Evolutionary conservation across 2,113 vertebrate species (phyloP).

Genomic region (Ptilorrhoa leucosticta): DNA sequence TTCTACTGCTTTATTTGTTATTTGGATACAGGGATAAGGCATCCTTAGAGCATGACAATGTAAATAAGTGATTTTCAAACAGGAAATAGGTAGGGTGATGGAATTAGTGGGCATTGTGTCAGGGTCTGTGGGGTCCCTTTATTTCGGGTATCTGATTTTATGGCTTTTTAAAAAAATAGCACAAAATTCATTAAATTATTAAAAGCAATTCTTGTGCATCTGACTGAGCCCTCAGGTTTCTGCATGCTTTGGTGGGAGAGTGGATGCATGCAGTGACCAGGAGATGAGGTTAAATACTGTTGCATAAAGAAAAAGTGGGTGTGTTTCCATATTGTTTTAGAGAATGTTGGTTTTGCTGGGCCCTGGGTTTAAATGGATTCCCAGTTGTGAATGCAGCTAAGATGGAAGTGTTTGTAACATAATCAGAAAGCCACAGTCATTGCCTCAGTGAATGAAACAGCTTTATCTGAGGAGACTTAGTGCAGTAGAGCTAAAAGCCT

Average conservation of each 20-base stretch:
- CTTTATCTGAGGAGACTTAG: neutral
- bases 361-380: neutral
- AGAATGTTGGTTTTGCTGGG: neutral
- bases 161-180: neutral
- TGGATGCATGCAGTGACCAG: neutral
- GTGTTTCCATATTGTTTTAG: neutral
- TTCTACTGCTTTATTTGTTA: slow-evolving; percentile 2
- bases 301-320: neutral
- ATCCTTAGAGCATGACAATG: neutral
- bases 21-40: neutral
- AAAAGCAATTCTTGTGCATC: neutral
- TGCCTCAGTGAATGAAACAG: neutral
- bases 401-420: neutral
- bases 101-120: neutral
- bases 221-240: neutral
- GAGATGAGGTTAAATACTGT: neutral
- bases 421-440: neutral
- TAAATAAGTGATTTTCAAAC: neutral
- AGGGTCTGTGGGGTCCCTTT: neutral
- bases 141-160: neutral
- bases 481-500: slow-evolving; percentile 13
- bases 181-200: neutral
- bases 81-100: neutral
- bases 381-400: neutral
- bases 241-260: neutral